Conservation (phyloP, 2,888 invertebrate species). For the Halocaridina rubra region DNA sequence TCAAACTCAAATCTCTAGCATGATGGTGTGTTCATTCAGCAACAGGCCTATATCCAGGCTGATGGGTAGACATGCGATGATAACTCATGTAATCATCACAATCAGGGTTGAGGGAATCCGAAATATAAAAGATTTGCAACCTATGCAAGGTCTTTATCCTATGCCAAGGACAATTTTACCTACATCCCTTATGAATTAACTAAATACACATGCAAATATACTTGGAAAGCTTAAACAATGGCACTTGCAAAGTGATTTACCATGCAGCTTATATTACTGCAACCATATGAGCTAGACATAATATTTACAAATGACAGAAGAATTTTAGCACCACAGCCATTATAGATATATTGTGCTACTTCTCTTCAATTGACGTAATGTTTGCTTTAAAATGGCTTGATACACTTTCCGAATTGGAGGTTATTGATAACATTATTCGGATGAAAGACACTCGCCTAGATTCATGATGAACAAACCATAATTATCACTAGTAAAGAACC, state of each 20-base stretch:
- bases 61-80: too few relatives aligned
- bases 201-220: neutral
- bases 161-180: neutral
- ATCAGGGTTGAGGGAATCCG: too few relatives aligned
- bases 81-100: too few relatives aligned
- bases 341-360: neutral
- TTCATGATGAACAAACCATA: neutral
- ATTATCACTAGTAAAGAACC: neutral
- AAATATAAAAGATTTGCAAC: too few relatives aligned
- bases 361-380: neutral
- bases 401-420: neutral
- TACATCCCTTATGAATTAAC: neutral
- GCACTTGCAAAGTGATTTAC: neutral
- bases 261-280: neutral
- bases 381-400: neutral
- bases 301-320: neutral
- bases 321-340: slow-evolving; percentile 38
- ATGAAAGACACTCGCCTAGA: neutral
- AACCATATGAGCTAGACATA: neutral
- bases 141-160: neutral
- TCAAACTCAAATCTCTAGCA: too few relatives aligned
- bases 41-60: too few relatives aligned
- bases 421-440: neutral
- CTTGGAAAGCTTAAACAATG: neutral
- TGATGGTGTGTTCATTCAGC: too few relatives aligned